Conservation (phyloP, 2,888 invertebrate genomes). For the Nymphalis c-album region DNA sequence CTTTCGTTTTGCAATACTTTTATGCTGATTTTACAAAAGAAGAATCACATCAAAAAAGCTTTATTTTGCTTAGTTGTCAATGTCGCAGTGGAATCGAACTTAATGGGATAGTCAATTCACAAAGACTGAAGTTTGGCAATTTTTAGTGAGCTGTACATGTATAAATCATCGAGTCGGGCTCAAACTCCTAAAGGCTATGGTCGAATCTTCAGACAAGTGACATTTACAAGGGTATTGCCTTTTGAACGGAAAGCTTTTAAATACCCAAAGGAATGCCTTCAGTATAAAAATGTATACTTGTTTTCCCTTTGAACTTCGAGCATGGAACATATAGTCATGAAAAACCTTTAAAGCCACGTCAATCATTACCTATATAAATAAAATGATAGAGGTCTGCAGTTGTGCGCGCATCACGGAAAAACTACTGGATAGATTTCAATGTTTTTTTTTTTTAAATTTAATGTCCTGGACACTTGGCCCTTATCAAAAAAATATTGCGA, state of each 20-base stretch:
- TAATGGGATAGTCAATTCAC: slow-evolving; percentile 5
- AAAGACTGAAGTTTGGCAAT: background rate
- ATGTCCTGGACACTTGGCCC: too few species aligned
- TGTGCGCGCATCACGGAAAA: too few species aligned
- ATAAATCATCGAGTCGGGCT: slow-evolving; percentile 14
- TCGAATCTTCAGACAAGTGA: slow-evolving; percentile 34
- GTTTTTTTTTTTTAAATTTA: too few species aligned
- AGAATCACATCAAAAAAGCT: slow-evolving; percentile 3
- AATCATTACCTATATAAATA: too few species aligned
- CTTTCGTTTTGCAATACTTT: slow-evolving; percentile 17
- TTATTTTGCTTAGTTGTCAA: slow-evolving; percentile 13
- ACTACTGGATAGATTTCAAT: too few species aligned
- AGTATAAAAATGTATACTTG: background rate
- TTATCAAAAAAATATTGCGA: too few species aligned
- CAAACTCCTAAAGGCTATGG: slow-evolving; percentile 26
- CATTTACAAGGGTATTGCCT: slow-evolving; percentile 41
- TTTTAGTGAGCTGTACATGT: slow-evolving; percentile 1
- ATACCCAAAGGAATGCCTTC: slow-evolving; percentile 25
- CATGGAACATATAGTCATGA: background rate
- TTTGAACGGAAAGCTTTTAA: slow-evolving; percentile 27
- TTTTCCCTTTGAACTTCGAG: background rate
- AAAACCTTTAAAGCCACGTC: background rate
- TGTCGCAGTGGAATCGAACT: background rate
- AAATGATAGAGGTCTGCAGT: too few species aligned
- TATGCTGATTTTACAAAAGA: slow-evolving; percentile 15